These are phyloP conservation scores for Crax fasciolata DNA, from an alignment of 2,797 vertebrate genomes.

Conservation along the genomic window DNA sequence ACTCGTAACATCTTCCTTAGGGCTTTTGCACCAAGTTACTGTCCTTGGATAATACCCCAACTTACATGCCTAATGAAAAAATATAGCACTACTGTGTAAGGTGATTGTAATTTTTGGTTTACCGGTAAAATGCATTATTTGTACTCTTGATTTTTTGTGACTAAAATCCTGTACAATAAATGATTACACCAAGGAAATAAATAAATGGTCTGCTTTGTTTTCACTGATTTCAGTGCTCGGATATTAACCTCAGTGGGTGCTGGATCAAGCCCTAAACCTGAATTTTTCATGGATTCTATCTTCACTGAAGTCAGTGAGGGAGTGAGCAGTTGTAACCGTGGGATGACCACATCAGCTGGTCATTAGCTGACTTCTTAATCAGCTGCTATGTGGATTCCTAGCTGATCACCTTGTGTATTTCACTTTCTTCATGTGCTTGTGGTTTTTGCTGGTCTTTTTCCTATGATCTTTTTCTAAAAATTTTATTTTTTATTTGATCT, in stretches of 20 bases:
- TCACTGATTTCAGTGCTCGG: neutral
- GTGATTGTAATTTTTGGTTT: neutral
- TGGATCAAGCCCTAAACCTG: neutral
- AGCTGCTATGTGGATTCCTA: neutral
- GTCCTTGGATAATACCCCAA: neutral
- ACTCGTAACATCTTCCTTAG: neutral
- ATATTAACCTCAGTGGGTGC: neutral
- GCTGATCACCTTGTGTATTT: neutral
- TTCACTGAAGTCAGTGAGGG: neutral
- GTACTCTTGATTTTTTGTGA: neutral
- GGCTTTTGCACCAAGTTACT: neutral
- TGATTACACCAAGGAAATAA: neutral
- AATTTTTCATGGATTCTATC: neutral
- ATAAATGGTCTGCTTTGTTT: neutral
- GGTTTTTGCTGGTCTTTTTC: neutral
- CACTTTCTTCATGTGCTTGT: neutral
- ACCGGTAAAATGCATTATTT: fast-evolving
- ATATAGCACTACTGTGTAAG: neutral
- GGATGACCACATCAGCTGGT: neutral
- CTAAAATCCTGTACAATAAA: neutral
- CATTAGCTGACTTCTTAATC: neutral
- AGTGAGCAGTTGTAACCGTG: neutral
- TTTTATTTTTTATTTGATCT: neutral
- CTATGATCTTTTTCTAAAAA: neutral
- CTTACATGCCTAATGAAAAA: no score